These are phyloP conservation scores for Thecocarcelia acutangulata DNA, from an alignment of 2,888 invertebrate species.

Conservation along the genomic window DNA sequence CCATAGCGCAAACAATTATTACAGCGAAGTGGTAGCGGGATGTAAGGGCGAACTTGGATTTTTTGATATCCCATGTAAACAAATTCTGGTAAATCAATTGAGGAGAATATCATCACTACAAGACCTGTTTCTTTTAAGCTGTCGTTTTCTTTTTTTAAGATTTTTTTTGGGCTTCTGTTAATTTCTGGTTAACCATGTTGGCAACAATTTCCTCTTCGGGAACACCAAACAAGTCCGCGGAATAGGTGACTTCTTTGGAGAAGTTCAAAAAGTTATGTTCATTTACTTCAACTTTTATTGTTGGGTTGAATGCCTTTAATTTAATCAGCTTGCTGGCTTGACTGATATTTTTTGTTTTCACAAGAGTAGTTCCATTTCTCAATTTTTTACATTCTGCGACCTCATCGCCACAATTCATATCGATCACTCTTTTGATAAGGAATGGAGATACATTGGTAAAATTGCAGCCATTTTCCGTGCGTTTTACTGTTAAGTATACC, in stretches of 20 bases:
- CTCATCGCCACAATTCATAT: slow-evolving; percentile 31
- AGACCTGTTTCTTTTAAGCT: slow-evolving; percentile 31
- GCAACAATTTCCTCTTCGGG: slow-evolving; percentile 47
- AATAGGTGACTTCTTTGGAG: slow-evolving; percentile 20
- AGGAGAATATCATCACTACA: neutral
- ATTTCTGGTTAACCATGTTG: slow-evolving; percentile 44
- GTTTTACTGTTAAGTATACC: neutral
- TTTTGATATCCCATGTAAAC: no score
- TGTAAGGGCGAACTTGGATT: no score
- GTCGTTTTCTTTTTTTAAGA: slow-evolving; percentile 45
- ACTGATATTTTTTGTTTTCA: slow-evolving; percentile 46
- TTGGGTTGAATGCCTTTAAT: no score
- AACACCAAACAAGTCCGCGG: slow-evolving; percentile 32
- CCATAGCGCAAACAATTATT: slow-evolving; percentile 23
- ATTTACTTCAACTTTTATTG: no score
- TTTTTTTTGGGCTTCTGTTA: slow-evolving; percentile 59
- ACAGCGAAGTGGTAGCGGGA: slow-evolving; percentile 2
- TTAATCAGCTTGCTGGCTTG: no score
- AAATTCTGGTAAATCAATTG: slow-evolving; percentile 4
- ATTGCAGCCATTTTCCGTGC: neutral
- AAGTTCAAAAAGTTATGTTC: no score
- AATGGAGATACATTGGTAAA: slow-evolving; percentile 45
- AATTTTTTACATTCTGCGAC: slow-evolving; percentile 53
- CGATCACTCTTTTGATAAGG: slow-evolving; percentile 8
- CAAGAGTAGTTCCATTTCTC: slow-evolving; percentile 41